These are phyloP conservation scores for Sicus ferrugineus DNA, from an alignment of 2,888 invertebrate genomes.

Conservation along the genomic window DNA sequence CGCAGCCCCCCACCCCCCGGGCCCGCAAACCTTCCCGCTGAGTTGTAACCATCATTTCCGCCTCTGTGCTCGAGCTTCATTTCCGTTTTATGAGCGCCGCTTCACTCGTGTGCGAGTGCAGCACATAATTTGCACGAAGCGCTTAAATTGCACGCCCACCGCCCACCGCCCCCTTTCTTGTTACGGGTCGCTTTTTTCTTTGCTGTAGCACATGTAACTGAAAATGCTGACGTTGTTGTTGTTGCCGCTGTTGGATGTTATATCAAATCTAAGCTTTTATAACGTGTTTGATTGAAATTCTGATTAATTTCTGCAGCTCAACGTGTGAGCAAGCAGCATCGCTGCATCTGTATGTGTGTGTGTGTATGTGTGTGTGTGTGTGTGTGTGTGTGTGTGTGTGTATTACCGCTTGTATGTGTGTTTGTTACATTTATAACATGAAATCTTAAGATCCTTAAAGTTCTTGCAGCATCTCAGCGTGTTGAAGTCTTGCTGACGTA, in stretches of 20 bases:
- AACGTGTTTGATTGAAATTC: constrained; percentile 30
- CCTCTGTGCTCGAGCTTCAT: not conserved
- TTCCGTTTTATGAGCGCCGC: not conserved
- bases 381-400: not conserved
- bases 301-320: constrained; percentile 27
- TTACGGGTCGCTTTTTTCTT: not conserved
- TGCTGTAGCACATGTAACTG: not conserved
- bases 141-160: too few species aligned
- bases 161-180: not conserved
- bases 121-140: not conserved
- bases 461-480: too few species aligned
- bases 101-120: not conserved
- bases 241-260: constrained; percentile 11
- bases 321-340: not conserved
- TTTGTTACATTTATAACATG: not conserved
- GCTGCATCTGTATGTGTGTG: not conserved
- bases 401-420: not conserved
- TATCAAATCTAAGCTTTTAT: constrained; percentile 25
- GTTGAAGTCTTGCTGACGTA: not conserved
- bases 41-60: not conserved
- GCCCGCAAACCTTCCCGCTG: not conserved
- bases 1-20: too few species aligned
- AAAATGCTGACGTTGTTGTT: not conserved
- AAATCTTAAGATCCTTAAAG: not conserved
- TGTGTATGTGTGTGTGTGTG: not conserved